Base-by-base conservation (phyloP, 2,888 invertebrate species). In the Apamea sordens region DNA sequence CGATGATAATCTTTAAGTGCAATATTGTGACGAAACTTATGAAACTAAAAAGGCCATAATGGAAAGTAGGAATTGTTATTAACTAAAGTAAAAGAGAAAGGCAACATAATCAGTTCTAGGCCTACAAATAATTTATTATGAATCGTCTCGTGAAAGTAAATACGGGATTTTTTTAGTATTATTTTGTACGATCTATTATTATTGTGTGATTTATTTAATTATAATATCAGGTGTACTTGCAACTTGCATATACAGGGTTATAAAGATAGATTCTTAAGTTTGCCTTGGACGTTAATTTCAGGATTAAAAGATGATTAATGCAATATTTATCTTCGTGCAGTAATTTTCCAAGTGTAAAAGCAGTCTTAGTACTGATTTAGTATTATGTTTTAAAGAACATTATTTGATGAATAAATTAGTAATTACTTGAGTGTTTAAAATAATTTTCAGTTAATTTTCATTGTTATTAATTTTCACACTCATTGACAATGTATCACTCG, bases 201-300 rank as follows among this genome's bases (percentile, higher is more conserved):
- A 76, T 76, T 76, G 32, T 61, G 28, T 76, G 53, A 47, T 53
- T 80, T 76, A 63, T 36, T 68, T 63, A 47, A 63, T 63, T 80
- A 56, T 47, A 76, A 63, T 82, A 61, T 56, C 76, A 56, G 76
- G 36, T 68, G 50, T 80, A 80, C 28, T 72, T 78, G 73, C 78
- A 69, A 77, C 83, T 76, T 76, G 44, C 67, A 47, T 47, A 63
- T 44, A 88, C 84, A 84, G 82, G 84, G 84, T 80, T 77, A 41
- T 76, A 71, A 76, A 76, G 56, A 67, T 18, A 41, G 32, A 59
- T 32, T 41, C 21, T 69, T 63, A 47, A 50, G 53, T 63, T 79
- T 82, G 65, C 64, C 69, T 63, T 77, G 13, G 64, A 36, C 8
- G n/a, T 59, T 61, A 28, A 63, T 73, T 85, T 64, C 44, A 53